These are phyloP conservation scores for Colistium nudipinnis DNA, from an alignment of 2,113 vertebrate genomes.

Conservation along the genomic window DNA sequence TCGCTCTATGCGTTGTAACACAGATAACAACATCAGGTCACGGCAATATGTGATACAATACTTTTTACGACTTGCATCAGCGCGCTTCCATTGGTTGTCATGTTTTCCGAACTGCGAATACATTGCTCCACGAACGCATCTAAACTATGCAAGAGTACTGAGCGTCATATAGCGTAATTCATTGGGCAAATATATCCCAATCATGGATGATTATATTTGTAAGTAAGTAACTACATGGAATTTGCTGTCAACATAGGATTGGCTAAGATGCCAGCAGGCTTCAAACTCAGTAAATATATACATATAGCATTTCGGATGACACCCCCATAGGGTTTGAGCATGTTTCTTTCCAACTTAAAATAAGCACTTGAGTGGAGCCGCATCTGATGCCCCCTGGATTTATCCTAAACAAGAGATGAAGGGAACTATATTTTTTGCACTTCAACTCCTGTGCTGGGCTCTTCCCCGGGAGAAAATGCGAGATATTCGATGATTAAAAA, in stretches of 20 bases:
- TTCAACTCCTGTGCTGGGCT: conserved; percentile 20
- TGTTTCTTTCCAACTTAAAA: conserved; percentile 39
- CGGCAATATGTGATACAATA: too few relatives aligned
- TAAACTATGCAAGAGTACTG: neutral
- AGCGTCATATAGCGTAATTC: neutral
- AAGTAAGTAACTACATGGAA: neutral
- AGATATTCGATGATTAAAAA: conserved; percentile 56
- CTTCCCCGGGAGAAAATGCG: conserved; percentile 37
- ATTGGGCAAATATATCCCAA: neutral
- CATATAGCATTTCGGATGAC: conserved; percentile 19
- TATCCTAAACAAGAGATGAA: conserved; percentile 59
- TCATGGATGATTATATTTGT: neutral
- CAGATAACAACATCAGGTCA: neutral
- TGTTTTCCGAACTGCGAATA: conserved; percentile 36
- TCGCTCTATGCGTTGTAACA: conserved; percentile 12
- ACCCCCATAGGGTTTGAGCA: conserved; percentile 18
- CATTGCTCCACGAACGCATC: neutral
- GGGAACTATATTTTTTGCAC: conserved; percentile 39
- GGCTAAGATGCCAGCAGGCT: conserved; percentile 18
- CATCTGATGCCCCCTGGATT: conserved; percentile 58
- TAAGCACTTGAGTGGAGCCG: conserved; percentile 27
- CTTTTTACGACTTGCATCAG: neutral
- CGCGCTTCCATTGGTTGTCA: neutral
- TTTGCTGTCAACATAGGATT: neutral
- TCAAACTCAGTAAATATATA: conserved; percentile 5